Evolutionary conservation across 2,113 vertebrate genomes (phyloP).

Genomic region (Herpailurus yagouaroundi): DNA sequence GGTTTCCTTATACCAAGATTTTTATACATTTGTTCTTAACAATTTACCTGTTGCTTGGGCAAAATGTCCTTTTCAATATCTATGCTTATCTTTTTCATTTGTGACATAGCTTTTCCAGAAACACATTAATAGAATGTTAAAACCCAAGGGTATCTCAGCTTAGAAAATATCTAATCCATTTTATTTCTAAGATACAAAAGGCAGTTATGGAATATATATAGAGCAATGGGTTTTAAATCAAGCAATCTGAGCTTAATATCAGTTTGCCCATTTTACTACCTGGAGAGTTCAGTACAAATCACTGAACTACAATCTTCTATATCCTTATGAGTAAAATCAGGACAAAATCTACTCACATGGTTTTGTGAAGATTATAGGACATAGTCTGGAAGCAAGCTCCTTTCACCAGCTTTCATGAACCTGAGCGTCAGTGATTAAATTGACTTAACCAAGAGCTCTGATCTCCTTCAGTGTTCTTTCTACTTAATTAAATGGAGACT

Average conservation of each 20-base stretch:
- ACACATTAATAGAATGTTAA: not conserved
- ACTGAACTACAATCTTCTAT: not conserved
- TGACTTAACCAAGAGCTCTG: slow-evolving; percentile 12
- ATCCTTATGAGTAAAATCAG: not conserved
- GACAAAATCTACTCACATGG: not conserved
- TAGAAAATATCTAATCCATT: not conserved
- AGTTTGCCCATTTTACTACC: not conserved
- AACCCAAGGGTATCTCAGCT: not conserved
- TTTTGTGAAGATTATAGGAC: not conserved
- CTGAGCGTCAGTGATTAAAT: not conserved
- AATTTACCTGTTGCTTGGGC: not conserved
- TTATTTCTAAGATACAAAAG: not conserved
- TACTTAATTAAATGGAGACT: not conserved
- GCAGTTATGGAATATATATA: not conserved
- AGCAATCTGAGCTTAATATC: not conserved
- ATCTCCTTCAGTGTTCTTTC: not conserved
- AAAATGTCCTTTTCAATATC: not conserved
- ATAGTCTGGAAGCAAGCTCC: not conserved
- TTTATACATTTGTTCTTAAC: not conserved
- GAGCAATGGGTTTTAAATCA: not conserved
- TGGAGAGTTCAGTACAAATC: not conserved
- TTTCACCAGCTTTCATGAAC: not conserved
- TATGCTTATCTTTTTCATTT: not conserved
- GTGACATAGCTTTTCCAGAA: not conserved
- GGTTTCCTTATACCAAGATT: not conserved